Evolutionary conservation across 2,797 vertebrate species (phyloP), one percentile per base, ranked within the genome.

Genomic region (Hafferia zeledoni): DNA sequence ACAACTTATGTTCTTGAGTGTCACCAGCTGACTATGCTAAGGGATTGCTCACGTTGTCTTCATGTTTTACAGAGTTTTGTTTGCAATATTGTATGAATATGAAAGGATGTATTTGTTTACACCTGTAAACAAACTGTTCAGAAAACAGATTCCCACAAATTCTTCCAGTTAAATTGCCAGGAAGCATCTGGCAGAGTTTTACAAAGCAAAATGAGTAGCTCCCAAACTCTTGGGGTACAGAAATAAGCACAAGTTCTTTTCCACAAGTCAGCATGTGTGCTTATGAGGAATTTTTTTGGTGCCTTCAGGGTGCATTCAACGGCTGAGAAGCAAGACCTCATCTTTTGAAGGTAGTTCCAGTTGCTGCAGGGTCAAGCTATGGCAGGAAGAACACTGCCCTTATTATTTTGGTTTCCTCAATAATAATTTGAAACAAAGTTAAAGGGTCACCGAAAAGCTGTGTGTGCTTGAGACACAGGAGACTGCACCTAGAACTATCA

Each of bases 101-200:
- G 28, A 81, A 82, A 87, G 30, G 49, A 89, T 52, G 6, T 9
- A 55, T 65, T 82, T 89, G 24, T 85, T 93, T 89, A 68, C 49
- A 60, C 10, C 37, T 56, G 20, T 75, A 93, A 94, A 87, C 55
- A 79, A 65, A 57, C 35, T 59, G 28, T 64, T 94, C 81, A 71
- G 47, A 69, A 94, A 92, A 77, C 13, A 4, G 37, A 69, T 69
- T 89, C 69, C 28, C 72, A 80, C 55, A 33, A 91, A 78, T 81
- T 63, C 28, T 75, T 31, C 11, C 41, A 59, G 28, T 81, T 78
- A 59, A 44, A 75, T 18, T 80, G 25, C 70, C 57, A 81, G 72
- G 39, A 80, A 89, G 20, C 27, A 85, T 55, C 27, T 80, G 56
- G 35, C n/a, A 75, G 63, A 74, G 10, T 59, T 85, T 53, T 50